Conservation (phyloP, 2,888 invertebrate species). For the Acleris emargana region DNA sequence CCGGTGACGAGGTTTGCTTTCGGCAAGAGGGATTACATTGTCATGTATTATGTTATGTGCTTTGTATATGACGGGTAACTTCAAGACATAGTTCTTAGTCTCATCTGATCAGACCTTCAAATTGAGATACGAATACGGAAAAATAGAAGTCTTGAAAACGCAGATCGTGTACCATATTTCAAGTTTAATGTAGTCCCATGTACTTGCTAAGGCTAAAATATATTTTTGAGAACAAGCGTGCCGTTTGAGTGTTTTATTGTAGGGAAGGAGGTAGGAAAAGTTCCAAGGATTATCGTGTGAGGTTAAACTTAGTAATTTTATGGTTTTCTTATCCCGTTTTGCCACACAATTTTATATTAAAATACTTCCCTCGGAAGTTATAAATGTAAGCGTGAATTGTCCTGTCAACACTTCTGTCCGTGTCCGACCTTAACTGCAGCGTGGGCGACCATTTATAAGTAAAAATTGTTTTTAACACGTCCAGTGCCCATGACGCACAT, state of each 20-base stretch:
- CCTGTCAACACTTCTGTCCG: slow-evolving; percentile 48
- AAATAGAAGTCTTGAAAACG: too few relatives aligned
- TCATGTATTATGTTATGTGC: not conserved
- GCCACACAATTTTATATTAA: slow-evolving; percentile 6
- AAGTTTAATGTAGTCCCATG: too few relatives aligned
- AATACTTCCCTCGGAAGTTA: slow-evolving; percentile 15
- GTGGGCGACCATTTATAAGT: slow-evolving; percentile 13
- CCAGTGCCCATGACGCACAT: too few relatives aligned
- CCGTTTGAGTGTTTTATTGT: too few relatives aligned
- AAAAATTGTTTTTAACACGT: slow-evolving; percentile 7
- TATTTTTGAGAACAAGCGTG: too few relatives aligned
- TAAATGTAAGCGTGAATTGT: slow-evolving; percentile 48
- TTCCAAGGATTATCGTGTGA: not conserved
- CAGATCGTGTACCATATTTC: too few relatives aligned
- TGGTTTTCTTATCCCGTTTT: not conserved
- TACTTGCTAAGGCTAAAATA: too few relatives aligned
- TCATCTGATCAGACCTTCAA: too few relatives aligned
- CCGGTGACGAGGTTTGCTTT: slow-evolving; percentile 4
- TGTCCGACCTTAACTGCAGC: not conserved
- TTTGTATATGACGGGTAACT: not conserved
- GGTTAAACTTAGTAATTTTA: not conserved
- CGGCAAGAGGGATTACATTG: slow-evolving; percentile 10
- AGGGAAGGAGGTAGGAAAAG: not conserved
- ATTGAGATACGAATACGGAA: too few relatives aligned
- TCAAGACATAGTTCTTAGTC: not conserved